Evolutionary conservation across 1,140 invertebrate genomes (phyloP).

Genomic region (Bursaphelenchus mucronatus): DNA sequence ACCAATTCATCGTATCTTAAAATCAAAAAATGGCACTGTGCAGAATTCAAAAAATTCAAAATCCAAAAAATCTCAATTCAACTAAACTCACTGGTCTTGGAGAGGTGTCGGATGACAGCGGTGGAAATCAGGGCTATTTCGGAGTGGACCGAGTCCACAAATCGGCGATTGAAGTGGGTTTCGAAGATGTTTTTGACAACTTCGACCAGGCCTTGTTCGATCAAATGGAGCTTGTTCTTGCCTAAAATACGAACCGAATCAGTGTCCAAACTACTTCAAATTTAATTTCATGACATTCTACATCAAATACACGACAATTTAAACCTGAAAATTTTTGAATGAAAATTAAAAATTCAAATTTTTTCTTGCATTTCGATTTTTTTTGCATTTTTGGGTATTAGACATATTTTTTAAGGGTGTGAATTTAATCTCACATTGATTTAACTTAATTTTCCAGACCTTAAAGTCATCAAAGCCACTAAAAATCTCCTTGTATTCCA

Average conservation of each 20-base stretch:
- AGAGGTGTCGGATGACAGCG: constrained; percentile 28
- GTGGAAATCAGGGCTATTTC: constrained; percentile 34
- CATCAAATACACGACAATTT: not conserved
- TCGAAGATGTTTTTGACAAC: constrained; percentile 42
- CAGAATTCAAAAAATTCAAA: not conserved
- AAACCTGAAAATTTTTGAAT: not conserved
- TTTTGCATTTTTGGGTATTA: too few relatives aligned
- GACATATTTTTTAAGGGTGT: too few relatives aligned
- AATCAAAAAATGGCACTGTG: constrained; percentile 1
- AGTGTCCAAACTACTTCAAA: not conserved
- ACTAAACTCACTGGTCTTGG: constrained; percentile 18
- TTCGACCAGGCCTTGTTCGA: constrained; percentile 27
- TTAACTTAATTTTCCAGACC: too few relatives aligned
- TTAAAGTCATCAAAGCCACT: too few relatives aligned
- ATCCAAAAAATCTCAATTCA: not conserved
- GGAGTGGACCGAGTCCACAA: constrained; percentile 20
- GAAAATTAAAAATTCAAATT: not conserved
- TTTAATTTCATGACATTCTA: not conserved
- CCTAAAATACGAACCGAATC: constrained; percentile 5
- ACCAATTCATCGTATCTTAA: constrained; percentile 5
- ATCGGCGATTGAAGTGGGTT: constrained; percentile 30
- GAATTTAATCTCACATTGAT: too few relatives aligned
- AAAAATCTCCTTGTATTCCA: too few relatives aligned
- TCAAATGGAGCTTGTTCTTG: constrained; percentile 28
- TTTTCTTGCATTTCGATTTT: too few relatives aligned